A percentile compares a stretch with the other conserved stretches of the same genome.
phyloP scores from a whole-genome alignment of 2,113 vertebrate species.

The Ptychochromis oligacanthus region DNA sequence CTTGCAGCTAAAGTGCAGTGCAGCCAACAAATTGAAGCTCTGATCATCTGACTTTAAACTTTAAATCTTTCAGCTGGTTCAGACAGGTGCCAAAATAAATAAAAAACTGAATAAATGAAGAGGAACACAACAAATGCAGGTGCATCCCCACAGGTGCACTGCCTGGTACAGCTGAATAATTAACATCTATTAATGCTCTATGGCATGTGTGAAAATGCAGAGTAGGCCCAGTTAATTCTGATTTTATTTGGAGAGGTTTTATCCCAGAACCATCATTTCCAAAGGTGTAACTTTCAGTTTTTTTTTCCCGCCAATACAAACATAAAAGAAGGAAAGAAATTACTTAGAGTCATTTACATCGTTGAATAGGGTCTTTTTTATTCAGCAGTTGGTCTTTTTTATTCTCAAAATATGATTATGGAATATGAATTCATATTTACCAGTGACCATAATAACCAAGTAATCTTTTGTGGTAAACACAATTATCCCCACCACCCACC shows the following conservation, averaged over 20 bases:
- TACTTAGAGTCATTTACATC: background rate
- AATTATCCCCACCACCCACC: background rate
- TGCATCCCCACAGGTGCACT: background rate
- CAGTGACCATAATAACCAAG: background rate
- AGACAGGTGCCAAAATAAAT: background rate
- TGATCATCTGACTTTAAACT: background rate
- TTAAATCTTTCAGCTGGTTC: background rate
- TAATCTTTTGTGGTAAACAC: background rate
- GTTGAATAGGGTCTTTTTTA: background rate
- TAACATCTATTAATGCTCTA: background rate
- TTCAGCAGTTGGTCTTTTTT: background rate
- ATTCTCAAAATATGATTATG: background rate
- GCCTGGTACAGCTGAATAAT: background rate
- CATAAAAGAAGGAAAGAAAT: background rate
- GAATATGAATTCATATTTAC: background rate
- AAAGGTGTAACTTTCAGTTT: background rate
- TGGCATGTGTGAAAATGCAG: background rate
- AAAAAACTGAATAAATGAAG: background rate
- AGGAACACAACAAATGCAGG: background rate
- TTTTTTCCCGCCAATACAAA: background rate
- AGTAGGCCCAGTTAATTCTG: background rate
- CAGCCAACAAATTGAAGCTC: background rate
- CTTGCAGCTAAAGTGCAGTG: too few species aligned
- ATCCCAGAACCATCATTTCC: accelerated
- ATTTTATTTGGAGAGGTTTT: background rate